Evolutionary conservation across 1,140 invertebrate genomes (phyloP), one percentile per base, ranked within the genome.

Genomic region (Anastrepha ludens): DNA sequence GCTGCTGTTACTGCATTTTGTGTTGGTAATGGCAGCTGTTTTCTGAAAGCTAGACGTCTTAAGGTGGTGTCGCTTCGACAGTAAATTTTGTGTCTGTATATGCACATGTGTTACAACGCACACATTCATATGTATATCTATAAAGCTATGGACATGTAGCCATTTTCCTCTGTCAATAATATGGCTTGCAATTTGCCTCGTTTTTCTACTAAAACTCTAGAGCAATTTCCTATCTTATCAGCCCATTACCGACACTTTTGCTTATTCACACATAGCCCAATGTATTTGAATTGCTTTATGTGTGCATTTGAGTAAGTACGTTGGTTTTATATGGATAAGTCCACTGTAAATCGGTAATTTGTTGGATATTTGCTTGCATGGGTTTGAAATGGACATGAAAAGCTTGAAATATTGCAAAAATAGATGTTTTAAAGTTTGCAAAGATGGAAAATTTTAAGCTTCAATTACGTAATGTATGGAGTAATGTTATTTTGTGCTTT

Each of bases 191-290:
- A 17, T 67, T 67, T 67, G 64, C 11, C 39, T 41, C 2, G 8
- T 47, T 81, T 13, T 55, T 50, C 29, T 67, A 39, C n/a, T 67
- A 39, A 67, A 67, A 50, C 44, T 47, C 20, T 81, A 4, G n/a
- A 13, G 17, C 74, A 55, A 55, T 81, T 81, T 81, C n/a, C 74
- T 55, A 81, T 81, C 74, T 81, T 81, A 81, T 81, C 74, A 20
- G 74, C 74, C 50, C 47, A 81, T 81, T 81, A 81, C 47, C 6
- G 8, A 58, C 74, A 81, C 74, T 55, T 81, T 7, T 55, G 50
- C 44, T 55, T 7, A 74, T 55, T n/a, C 47, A 81, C 74, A 50
- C 50, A 39, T 29, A 62, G 9, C 20, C 41, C 17, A 55, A 29
- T 50, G 47, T 7, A 50, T 81, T 20, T 58, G 29, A 81, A 81